Evolutionary conservation across 2,888 invertebrate genomes (phyloP), one percentile per base, ranked within the genome.

Genomic region (Dryococelus australis): DNA sequence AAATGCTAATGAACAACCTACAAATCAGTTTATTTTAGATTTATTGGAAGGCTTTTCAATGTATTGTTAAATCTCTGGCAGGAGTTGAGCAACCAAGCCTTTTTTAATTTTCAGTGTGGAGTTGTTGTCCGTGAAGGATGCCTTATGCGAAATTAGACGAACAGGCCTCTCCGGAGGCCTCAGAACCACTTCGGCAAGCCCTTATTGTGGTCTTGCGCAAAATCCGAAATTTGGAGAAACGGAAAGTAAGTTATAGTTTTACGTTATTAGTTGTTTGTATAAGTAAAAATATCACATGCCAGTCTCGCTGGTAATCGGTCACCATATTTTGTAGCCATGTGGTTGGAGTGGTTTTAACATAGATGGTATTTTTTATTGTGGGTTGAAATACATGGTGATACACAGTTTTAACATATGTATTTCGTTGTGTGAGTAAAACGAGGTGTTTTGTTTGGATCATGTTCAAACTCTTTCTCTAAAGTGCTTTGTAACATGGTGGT

Each of bases 181-280:
- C 93, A 92, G 96, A 96, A 92, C 97, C 98, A 89, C 94, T 98
- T 93, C 96, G 97, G 93, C 97, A 97, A 93, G 96, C 96, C 92
- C 94, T 98, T 92, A 96, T 95, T 91, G 95, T 98, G 91, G 95
- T 99, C 93, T 98, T 98, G 93, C 98, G 98, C 94, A 98, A 98
- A 95, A 98, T 98, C 92, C 96, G 98, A 91, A 98, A 98, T 94
- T 95, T 99, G 94, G 98, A 99, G 93, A 99, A 99, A 94, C 95
- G 98, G 92, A 99, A 98, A 97, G 98, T 98, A 94, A 94, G 95
- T 93, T 89, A 89, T 89, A 89, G 90, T 89, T 88, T 87, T 89
- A 88, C 86, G 84, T 85, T 47, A 84, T 65, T 26, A 65, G 20
- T 65, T n/a, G 6, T 65, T 65, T 65, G 65, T 65, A n/a, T 16